Evolutionary conservation across 2,113 vertebrate species (phyloP), one percentile per base, ranked within the genome.

Genomic region (Poeciliopsis occidentalis): DNA sequence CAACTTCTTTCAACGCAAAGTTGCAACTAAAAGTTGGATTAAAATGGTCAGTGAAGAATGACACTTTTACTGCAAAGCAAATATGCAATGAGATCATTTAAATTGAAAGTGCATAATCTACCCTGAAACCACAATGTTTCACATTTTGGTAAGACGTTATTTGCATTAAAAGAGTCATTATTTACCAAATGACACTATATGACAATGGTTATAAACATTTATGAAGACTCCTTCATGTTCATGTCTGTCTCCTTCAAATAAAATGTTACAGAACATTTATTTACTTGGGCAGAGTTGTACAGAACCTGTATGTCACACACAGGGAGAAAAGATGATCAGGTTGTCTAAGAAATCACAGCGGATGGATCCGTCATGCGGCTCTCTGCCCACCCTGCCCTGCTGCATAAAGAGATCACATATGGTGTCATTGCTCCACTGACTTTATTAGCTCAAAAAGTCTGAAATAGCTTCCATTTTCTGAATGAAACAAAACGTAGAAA

Each of bases 321-420:
- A n/a, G 8, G 22, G 51, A 54, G 37, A 26, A 44, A 13, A 27
- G 12, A 29, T 6, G 77, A 75, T 82, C 60, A 26, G 60, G 11
- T 63, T 61, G 62, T 82, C 87, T 76, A 83, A 72, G 81, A 78
- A 78, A 85, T 84, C 86, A 78, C 61, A 29, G 71, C 34, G 74
- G 85, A 78, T 70, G 61, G 61, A 82, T 1, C 73, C 60, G 85
- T 83, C 88, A 80, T 31, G 75, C 85, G 84, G 87, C 83, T 74
- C 4, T 54, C 32, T 76, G 81, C 80, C 89, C 85, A 86, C 37
- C 67, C 81, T 78, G 63, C 60, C 64, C 10, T 34, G 32, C 71
- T 66, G 77, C 75, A 64, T 60, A 64, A 60, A 67, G 41, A 71
- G 65, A 71, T 75, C 78, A 73, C 80, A 90, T 80, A 82, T 87